phyloP scores from a whole-genome alignment of 2,797 vertebrate genomes.

The Lagothrix lagotricha region DNA sequence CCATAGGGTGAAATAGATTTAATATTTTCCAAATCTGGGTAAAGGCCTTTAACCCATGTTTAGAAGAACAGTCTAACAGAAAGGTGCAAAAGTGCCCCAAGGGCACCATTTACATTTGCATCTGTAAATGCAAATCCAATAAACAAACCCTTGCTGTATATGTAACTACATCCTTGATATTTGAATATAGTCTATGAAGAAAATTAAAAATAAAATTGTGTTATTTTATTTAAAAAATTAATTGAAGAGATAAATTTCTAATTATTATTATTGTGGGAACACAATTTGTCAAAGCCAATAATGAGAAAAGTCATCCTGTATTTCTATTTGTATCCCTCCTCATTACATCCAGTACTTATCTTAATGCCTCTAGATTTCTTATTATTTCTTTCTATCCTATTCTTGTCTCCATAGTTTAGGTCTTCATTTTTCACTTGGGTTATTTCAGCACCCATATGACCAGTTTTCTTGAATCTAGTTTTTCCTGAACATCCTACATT shows the following conservation, averaged over 20 bases:
- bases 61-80: background rate
- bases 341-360: background rate
- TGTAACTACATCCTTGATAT: background rate
- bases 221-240: slow-evolving; percentile 34
- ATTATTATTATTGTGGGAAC: background rate
- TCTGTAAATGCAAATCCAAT: slow-evolving; percentile 7
- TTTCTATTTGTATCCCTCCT: background rate
- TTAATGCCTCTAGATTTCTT: background rate
- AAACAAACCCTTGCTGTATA: background rate
- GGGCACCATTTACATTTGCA: background rate
- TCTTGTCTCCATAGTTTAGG: background rate
- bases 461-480: background rate
- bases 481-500: background rate
- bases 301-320: background rate
- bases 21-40: slow-evolving; percentile 5
- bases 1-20: background rate
- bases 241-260: background rate
- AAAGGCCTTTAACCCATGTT: background rate
- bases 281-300: background rate
- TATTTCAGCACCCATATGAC: background rate
- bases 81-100: background rate
- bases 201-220: background rate
- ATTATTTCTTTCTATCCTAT: background rate
- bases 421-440: background rate
- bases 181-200: background rate